These are phyloP conservation scores for Grapholita molesta DNA, from an alignment of 1,140 invertebrate species.

Conservation along the genomic window DNA sequence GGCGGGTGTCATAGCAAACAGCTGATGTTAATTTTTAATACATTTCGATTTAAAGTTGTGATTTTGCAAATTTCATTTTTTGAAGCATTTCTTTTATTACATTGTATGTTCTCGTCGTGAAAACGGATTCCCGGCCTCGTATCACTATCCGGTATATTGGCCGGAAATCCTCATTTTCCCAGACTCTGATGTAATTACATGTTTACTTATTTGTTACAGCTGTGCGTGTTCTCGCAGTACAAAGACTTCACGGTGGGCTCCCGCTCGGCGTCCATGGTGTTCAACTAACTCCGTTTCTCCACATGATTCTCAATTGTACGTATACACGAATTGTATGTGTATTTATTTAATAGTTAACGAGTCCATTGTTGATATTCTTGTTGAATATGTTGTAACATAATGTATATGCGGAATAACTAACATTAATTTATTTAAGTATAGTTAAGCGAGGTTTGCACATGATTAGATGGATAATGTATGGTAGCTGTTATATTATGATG, in stretches of 20 bases:
- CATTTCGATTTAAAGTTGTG: too few species aligned
- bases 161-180: too few species aligned
- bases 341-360: slow-evolving; percentile 60
- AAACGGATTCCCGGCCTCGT: too few species aligned
- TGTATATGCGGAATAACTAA: slow-evolving; percentile 44
- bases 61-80: too few species aligned
- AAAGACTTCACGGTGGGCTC: slow-evolving; percentile 90
- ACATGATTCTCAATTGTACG: slow-evolving; percentile 37
- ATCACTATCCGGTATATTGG: too few species aligned
- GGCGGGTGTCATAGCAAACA: too few species aligned
- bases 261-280: slow-evolving; percentile 70
- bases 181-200: too few species aligned
- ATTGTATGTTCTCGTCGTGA: too few species aligned
- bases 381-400: slow-evolving; percentile 73
- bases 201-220: slow-evolving; percentile 82
- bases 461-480: slow-evolving; percentile 21
- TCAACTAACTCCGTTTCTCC: slow-evolving; percentile 45
- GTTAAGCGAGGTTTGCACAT: slow-evolving; percentile 19
- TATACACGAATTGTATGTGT: slow-evolving; percentile 30
- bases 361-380: slow-evolving; percentile 78
- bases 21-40: too few species aligned
- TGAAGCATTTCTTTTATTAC: too few species aligned
- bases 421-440: slow-evolving; percentile 20
- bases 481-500: slow-evolving; percentile 3
- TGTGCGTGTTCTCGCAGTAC: slow-evolving; percentile 93